These are phyloP conservation scores for Psittacula cyanocephala DNA, from an alignment of 2,113 vertebrate genomes.

Conservation along the genomic window DNA sequence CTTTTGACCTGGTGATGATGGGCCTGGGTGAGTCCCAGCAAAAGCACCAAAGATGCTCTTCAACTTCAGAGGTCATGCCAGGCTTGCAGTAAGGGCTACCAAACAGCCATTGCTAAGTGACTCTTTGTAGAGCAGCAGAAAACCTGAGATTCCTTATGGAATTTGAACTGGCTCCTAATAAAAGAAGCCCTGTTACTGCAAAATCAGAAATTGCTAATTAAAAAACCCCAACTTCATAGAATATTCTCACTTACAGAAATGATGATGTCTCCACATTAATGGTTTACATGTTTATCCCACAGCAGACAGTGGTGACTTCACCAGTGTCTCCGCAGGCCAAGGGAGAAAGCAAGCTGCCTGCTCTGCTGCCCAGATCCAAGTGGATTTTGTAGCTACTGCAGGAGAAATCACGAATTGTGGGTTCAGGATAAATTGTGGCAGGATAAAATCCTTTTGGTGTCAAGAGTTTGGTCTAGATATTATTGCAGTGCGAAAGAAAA, in stretches of 20 bases:
- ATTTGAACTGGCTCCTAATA: background rate
- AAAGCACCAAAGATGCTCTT: background rate
- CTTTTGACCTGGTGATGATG: background rate
- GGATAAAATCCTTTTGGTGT: background rate
- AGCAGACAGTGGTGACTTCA: background rate
- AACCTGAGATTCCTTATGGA: background rate
- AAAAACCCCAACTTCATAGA: background rate
- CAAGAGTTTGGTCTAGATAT: background rate
- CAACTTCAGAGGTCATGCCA: fast-evolving
- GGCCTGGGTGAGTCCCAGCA: background rate
- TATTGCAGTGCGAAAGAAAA: background rate
- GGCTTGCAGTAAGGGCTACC: background rate
- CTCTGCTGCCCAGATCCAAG: background rate
- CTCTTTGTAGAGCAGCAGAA: background rate
- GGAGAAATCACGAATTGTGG: background rate
- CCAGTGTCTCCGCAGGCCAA: background rate
- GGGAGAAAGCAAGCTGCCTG: background rate
- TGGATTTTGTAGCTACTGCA: background rate
- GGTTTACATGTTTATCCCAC: background rate
- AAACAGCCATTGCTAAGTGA: background rate
- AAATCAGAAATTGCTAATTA: background rate
- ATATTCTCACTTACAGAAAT: background rate
- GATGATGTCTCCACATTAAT: background rate
- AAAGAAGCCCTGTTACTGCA: background rate
- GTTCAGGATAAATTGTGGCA: background rate